Evolutionary conservation across 2,888 invertebrate genomes (phyloP).

Genomic region (Euclidia mi): DNA sequence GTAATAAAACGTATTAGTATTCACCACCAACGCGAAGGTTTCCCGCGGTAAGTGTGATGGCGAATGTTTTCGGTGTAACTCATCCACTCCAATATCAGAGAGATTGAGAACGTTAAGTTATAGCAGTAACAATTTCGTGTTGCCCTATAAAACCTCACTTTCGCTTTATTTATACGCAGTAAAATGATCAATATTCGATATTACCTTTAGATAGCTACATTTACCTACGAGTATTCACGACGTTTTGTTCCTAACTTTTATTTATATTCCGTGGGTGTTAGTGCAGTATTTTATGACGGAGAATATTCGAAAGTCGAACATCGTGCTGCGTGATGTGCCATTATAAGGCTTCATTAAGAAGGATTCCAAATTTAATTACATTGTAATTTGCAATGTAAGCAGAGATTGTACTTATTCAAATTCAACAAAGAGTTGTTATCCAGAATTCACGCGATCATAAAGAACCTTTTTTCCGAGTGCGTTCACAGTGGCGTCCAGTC

Average conservation of each 20-base stretch:
- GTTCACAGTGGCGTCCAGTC: constrained; percentile 64
- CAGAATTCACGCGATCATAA: constrained; percentile 39
- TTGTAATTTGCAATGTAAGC: constrained; percentile 11
- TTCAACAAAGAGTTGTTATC: constrained; percentile 41
- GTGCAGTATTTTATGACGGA: not conserved
- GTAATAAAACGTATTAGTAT: constrained; percentile 73
- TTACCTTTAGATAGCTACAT: constrained; percentile 71
- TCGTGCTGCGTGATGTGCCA: not conserved
- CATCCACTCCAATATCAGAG: constrained; percentile 85
- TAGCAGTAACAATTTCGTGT: constrained; percentile 87
- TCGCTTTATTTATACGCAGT: constrained; percentile 88
- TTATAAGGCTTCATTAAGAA: no score
- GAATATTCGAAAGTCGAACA: not conserved
- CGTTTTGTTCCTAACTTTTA: constrained; percentile 45
- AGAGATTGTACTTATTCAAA: constrained; percentile 38
- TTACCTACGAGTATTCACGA: constrained; percentile 49
- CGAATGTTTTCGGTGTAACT: constrained; percentile 80
- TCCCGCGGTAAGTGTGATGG: constrained; percentile 63
- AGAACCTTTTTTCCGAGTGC: constrained; percentile 44
- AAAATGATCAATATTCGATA: constrained; percentile 87
- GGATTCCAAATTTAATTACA: not conserved
- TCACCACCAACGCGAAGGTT: constrained; percentile 67
- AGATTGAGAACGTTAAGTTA: constrained; percentile 85
- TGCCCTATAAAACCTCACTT: constrained; percentile 88
- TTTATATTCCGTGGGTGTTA: constrained; percentile 6